Evolutionary conservation across 2,797 vertebrate genomes (phyloP).

Genomic region (Coreius guichenoti): DNA sequence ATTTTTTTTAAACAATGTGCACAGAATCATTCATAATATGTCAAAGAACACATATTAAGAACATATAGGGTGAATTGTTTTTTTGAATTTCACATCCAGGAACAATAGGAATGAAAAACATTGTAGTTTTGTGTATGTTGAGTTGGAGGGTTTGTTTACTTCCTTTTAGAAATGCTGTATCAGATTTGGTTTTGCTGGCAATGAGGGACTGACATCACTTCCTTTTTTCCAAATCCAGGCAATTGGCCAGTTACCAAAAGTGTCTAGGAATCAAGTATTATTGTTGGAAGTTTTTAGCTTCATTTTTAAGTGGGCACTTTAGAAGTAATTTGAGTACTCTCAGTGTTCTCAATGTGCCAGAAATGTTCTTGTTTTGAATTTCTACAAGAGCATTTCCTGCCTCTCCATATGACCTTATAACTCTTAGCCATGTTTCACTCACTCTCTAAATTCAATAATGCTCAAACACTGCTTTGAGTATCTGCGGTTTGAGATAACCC

Average conservation of each 20-base stretch:
- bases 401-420: constrained; percentile 16
- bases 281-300: constrained; percentile 59
- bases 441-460: constrained; percentile 47
- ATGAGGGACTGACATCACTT: constrained; percentile 75
- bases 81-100: constrained; percentile 35
- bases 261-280: constrained; percentile 63
- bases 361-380: constrained; percentile 58
- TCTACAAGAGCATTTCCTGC: constrained; percentile 52
- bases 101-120: constrained; percentile 63
- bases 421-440: constrained; percentile 10
- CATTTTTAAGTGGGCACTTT: constrained; percentile 50
- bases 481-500: constrained; percentile 31
- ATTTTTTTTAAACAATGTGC: not conserved
- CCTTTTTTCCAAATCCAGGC: constrained; percentile 72
- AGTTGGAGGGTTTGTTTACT: constrained; percentile 74
- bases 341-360: no score
- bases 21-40: not conserved
- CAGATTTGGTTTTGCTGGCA: constrained; percentile 78
- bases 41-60: not conserved
- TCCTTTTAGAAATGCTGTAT: constrained; percentile 80
- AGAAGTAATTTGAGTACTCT: constrained; percentile 56
- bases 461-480: constrained; percentile 39
- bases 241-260: constrained; percentile 64
- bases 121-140: constrained; percentile 31
- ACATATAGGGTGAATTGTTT: not conserved